Conservation (phyloP, 2,797 vertebrate genomes). For the Danio choprae region DNA sequence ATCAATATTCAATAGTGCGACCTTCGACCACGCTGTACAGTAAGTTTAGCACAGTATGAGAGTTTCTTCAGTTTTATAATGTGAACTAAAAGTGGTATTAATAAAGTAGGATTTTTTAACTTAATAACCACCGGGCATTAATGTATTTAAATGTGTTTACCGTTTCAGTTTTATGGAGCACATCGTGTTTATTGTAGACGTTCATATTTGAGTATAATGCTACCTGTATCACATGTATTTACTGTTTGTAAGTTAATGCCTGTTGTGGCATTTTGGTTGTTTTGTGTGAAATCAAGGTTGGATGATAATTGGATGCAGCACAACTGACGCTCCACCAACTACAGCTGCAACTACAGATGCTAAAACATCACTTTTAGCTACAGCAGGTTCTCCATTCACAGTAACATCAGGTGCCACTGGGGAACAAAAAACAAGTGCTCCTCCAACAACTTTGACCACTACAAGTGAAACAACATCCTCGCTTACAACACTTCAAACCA, state of each 20-base stretch:
- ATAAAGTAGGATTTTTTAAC: neutral
- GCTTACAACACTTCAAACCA: rapidly evolving
- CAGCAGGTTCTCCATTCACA: neutral
- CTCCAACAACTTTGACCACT: neutral
- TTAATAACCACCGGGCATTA: neutral
- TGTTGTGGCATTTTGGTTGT: too few relatives aligned
- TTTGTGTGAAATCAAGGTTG: neutral
- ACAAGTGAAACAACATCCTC: neutral
- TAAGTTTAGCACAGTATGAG: neutral
- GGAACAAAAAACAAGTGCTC: neutral
- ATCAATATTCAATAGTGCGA: neutral
- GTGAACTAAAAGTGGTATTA: neutral
- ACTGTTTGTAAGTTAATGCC: neutral
- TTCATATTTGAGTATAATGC: too few relatives aligned
- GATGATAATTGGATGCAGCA: neutral
- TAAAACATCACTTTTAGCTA: neutral
- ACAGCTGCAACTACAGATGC: neutral
- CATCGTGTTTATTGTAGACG: neutral
- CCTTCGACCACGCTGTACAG: neutral
- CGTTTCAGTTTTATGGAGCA: neutral
- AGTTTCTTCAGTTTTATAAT: neutral
- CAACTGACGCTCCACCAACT: rapidly evolving
- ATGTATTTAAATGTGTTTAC: neutral
- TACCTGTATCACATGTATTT: too few relatives aligned
- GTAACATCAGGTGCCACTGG: neutral